These are phyloP conservation scores for Saccostrea cuccullata DNA, from an alignment of 1,140 invertebrate species.

Conservation along the genomic window DNA sequence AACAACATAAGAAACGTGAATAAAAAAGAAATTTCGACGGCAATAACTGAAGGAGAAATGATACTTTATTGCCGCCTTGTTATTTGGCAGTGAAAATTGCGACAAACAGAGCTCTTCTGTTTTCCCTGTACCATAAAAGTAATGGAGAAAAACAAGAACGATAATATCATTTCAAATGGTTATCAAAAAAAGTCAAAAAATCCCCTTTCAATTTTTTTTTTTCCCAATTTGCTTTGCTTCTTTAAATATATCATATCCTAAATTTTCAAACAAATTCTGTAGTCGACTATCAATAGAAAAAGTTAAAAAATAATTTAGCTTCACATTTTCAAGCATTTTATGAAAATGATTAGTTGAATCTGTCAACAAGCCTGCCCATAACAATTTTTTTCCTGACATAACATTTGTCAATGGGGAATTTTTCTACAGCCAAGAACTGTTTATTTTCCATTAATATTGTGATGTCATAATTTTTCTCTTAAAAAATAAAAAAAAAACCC, in stretches of 20 bases:
- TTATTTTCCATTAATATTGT: constrained; percentile 8
- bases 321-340: too few species aligned
- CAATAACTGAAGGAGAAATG: background rate
- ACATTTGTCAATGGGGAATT: background rate
- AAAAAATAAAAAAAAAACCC: background rate
- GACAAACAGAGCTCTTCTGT: background rate
- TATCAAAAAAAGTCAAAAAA: too few species aligned
- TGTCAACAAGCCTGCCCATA: background rate
- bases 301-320: too few species aligned
- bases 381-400: background rate
- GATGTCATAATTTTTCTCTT: background rate
- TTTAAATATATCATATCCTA: too few species aligned
- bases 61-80: background rate
- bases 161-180: too few species aligned
- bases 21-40: background rate
- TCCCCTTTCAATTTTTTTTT: too few species aligned
- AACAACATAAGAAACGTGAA: background rate
- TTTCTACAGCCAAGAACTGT: background rate
- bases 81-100: background rate
- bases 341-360: too few species aligned
- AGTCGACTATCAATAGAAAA: too few species aligned
- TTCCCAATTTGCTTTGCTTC: too few species aligned
- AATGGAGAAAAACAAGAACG: too few species aligned
- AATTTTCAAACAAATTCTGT: too few species aligned
- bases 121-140: too few species aligned